Base-by-base conservation (phyloP, 1,140 invertebrate species). In the Cyrtorhinus lividipennis region DNA sequence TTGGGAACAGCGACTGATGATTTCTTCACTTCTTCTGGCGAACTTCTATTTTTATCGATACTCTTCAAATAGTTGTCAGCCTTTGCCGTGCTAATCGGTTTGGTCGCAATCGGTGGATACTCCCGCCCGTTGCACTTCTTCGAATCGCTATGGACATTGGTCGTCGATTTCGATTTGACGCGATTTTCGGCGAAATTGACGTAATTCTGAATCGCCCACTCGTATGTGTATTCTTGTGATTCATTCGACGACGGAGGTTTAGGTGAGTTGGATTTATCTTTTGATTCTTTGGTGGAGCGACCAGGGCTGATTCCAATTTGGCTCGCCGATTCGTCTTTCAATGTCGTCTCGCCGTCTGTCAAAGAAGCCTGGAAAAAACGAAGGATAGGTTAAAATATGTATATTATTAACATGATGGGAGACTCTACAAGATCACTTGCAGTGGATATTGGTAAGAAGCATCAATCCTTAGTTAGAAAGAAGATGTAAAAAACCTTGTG, bases 141-240 rank as follows among this genome's bases (percentile, higher is more conserved):
- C 73, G 66, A 76, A 63, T 69, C 75, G 72, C 67, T 77, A 69
- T 65, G 76, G 75, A 48, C 67, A 58, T 63, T 63, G 65, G 64
- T 62, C 46, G 63, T 61, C 10, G 65, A 67, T 27, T 66, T 68
- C 24, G 68, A 68, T 56, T 66, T 70, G 15, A 67, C 69, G 64
- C 70, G 68, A 72, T 74, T 68, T 73, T 85, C 70, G 76, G 82
- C 53, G 78, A 77, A 63, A 84, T 86, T 69, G 62, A 88, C 85
- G 71, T 91, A 90, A 64, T 84, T 84, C 68, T 88, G 85, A 65
- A 90, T 90, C 63, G 88, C 88, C 66, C 86, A 83, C 72, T 91
- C 88, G 71, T 89, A 91, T 0, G 87, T 90, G 72, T 90, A 91
- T 70, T 90, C 87, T 65, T 86, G 82, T 2, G 79, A 77, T 67